Base-by-base conservation (phyloP, 2,797 vertebrate genomes). In the Mormyrops boulengeri region DNA sequence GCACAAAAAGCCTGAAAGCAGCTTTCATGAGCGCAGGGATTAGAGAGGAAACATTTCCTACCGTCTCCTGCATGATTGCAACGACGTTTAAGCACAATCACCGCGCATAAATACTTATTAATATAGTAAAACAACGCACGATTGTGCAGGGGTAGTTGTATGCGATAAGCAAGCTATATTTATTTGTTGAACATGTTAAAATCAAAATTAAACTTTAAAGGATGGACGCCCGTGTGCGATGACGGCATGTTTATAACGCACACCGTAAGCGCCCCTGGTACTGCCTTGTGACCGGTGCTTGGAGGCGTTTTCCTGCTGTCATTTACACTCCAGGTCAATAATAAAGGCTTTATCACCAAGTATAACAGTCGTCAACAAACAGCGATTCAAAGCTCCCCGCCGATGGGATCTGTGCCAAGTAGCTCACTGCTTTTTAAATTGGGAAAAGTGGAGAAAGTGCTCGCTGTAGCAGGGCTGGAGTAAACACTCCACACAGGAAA, bases 321-420 rank as follows among this genome's bases (percentile, higher is more conserved):
- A 44, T 41, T 88, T 85, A 41, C 14, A 53, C 34, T 41, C n/a
- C 19, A 49, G 3, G 57, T 66, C 17, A 44, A 60, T 87, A 34
- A 80, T 44, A 41, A 34, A 90, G 82, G 85, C 88, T 92, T 91
- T 91, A 93, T 93, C 91, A 91, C 92, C 87, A 92, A 89, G 91
- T 90, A 89, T 90, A 89, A 89, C 60, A 89, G 90, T 89, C 90
- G 91, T 91, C 89, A 92, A 93, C 92, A 91, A 60, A 92, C 92
- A 92, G 47, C 30, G 85, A 89, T 91, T 91, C 87, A 92, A 92
- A 88, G 86, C 88, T 80, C 87, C 90, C 88, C 88, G 55, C 90
- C 91, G 90, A 92, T 73, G 14, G 22, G 34, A 66, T 77, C 88
- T 89, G 73, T 89, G 90, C 47, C 55, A 91, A 88, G 85, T 60